These are phyloP conservation scores for Drosophila busckii DNA, from an alignment of 1,140 invertebrate genomes.

Conservation along the genomic window DNA sequence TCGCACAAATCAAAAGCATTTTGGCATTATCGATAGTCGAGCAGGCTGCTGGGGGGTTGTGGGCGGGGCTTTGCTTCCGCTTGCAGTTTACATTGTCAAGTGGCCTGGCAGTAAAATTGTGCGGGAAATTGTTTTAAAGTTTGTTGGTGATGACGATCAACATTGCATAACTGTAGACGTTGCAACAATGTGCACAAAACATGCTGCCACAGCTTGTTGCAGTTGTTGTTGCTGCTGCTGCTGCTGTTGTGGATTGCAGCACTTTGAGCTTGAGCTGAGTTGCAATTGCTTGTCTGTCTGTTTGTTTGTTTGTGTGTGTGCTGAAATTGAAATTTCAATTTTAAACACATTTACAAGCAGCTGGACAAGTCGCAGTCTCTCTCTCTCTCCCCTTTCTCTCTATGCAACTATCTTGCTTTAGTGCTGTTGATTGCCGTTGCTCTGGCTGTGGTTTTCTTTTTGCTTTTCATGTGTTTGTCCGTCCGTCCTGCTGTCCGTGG, in stretches of 20 bases:
- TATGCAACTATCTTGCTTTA: no score
- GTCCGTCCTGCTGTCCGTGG: conserved; percentile 1
- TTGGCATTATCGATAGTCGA: conserved; percentile 25
- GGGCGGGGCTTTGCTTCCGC: conserved; percentile 17
- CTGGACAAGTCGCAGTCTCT: conserved; percentile 27
- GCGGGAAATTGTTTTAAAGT: conserved; percentile 49
- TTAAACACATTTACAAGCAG: conserved; percentile 44
- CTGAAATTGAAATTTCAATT: conserved; percentile 51
- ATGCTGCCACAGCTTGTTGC: conserved; percentile 20
- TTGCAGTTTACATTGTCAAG: conserved; percentile 41
- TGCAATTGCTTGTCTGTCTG: no score
- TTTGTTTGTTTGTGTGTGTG: conserved; percentile 27
- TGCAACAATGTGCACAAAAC: conserved; percentile 42
- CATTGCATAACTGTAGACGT: conserved; percentile 41
- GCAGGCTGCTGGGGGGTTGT: neutral
- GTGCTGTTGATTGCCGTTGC: conserved; percentile 24
- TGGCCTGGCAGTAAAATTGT: conserved; percentile 41
- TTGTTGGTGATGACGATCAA: conserved; percentile 40
- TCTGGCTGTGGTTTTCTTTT: conserved; percentile 25
- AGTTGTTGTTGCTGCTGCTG: conserved; percentile 10
- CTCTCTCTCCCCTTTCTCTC: neutral
- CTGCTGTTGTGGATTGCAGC: conserved; percentile 11
- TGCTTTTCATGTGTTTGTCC: conserved; percentile 6
- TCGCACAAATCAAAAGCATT: conserved; percentile 44
- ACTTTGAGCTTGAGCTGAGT: no score